Conservation (phyloP, 2,888 invertebrate species). For the Hypercompe scribonia region DNA sequence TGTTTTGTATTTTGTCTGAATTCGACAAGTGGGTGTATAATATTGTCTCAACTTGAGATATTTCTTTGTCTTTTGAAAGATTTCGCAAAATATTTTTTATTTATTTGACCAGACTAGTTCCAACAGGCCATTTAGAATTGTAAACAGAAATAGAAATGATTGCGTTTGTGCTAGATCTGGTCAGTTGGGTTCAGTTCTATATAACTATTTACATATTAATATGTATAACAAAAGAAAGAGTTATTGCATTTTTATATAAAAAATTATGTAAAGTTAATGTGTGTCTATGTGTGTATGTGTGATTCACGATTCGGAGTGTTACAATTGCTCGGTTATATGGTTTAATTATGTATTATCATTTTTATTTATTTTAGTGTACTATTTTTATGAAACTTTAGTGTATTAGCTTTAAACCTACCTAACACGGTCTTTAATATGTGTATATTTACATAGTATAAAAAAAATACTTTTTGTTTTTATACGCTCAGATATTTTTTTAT, state of each 20-base stretch:
- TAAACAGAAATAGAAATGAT: neutral
- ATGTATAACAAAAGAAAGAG: neutral
- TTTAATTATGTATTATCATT: too few species aligned
- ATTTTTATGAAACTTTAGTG: neutral
- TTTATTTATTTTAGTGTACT: neutral
- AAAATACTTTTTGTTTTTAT: too few species aligned
- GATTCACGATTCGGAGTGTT: too few species aligned
- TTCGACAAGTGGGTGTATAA: conserved; percentile 1
- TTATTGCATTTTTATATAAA: neutral
- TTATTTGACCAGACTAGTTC: neutral
- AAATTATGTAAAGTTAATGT: neutral
- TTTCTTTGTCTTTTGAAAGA: neutral
- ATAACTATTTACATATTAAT: neutral
- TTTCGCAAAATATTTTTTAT: neutral
- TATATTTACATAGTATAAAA: too few species aligned
- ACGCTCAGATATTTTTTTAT: too few species aligned
- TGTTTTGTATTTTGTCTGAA: conserved; percentile 7
- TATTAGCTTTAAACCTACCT: neutral
- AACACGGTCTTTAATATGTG: neutral
- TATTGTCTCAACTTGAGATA: neutral
- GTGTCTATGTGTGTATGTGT: neutral
- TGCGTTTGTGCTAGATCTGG: neutral
- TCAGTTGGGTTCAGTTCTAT: neutral
- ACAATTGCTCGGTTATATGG: too few species aligned
- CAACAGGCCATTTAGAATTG: neutral